A percentile compares a stretch with the other conserved stretches of the same genome.
Conservation (phyloP, 2,888 invertebrate species). For the Bhutanitis thaidina region DNA sequence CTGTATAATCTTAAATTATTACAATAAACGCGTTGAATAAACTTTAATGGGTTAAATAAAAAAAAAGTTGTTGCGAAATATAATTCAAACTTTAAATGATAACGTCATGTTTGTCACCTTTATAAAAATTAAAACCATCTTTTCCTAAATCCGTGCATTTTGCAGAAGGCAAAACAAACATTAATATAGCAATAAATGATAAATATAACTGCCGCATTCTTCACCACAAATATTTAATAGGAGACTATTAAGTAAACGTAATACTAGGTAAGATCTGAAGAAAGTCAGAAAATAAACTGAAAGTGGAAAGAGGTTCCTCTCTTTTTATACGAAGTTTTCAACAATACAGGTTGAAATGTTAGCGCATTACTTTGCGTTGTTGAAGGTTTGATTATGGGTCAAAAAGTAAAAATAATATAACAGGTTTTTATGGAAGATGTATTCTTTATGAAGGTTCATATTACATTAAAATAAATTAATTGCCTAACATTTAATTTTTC, state of each 20-base stretch:
- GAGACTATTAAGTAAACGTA: conserved; percentile 1
- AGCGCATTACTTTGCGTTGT: neutral
- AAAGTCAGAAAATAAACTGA: conserved; percentile 14
- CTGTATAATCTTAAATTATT: too few relatives aligned
- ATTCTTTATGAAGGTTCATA: too few relatives aligned
- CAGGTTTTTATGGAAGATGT: too few relatives aligned
- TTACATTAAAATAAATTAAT: too few relatives aligned
- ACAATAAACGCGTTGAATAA: too few relatives aligned
- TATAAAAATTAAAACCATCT: conserved; percentile 70
- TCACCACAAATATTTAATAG: neutral
- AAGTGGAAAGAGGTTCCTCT: neutral
- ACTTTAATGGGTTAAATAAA: too few relatives aligned
- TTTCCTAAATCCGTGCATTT: conserved; percentile 53
- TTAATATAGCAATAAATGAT: conserved; percentile 8
- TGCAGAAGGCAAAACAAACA: conserved; percentile 22
- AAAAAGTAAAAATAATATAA: neutral
- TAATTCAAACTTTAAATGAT: neutral
- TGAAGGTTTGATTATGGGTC: conserved; percentile 4
- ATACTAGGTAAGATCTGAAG: conserved; percentile 1
- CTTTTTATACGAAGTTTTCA: conserved; percentile 9
- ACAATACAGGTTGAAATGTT: conserved; percentile 1
- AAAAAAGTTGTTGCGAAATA: too few relatives aligned
- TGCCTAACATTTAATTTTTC: too few relatives aligned
- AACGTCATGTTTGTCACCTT: conserved; percentile 57
- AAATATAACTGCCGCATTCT: conserved; percentile 15